Percentiles rank a stretch among this genome's conserved stretches.
phyloP scores from a whole-genome alignment of 2,888 invertebrate genomes.

The Lasioglossum leucozonium region DNA sequence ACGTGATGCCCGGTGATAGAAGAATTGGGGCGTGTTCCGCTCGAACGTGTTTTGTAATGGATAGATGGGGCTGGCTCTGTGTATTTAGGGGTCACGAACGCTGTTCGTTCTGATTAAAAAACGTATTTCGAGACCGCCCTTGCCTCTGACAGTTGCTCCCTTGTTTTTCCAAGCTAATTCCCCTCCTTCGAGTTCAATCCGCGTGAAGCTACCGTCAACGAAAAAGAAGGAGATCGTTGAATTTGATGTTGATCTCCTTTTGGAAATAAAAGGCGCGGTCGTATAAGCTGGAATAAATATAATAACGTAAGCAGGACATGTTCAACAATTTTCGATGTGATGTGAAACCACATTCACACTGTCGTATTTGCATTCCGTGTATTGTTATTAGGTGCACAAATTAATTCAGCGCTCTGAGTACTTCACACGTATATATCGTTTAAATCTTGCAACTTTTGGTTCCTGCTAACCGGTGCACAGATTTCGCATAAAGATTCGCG shows the following conservation, averaged over 20 bases:
- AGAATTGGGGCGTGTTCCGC: conserved; percentile 18
- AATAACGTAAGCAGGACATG: too few species aligned
- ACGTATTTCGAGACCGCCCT: neutral
- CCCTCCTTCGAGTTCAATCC: neutral
- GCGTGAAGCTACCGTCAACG: neutral
- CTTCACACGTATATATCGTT: too few species aligned
- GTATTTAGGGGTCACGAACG: conserved; percentile 4
- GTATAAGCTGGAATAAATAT: too few species aligned
- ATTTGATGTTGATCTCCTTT: neutral
- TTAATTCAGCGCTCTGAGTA: too few species aligned
- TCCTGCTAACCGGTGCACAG: too few species aligned
- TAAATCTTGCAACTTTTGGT: too few species aligned
- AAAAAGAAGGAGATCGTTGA: neutral
- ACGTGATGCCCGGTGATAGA: conserved; percentile 13
- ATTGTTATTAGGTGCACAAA: too few species aligned
- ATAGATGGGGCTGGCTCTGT: neutral
- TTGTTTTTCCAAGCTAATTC: neutral
- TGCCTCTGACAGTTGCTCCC: neutral
- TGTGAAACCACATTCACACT: too few species aligned
- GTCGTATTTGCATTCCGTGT: too few species aligned
- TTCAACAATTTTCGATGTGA: too few species aligned
- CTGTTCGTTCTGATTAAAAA: conserved; percentile 4
- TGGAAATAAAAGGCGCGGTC: neutral
- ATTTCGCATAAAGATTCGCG: too few species aligned
- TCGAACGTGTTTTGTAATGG: conserved; percentile 1